Conservation (phyloP, 1,140 invertebrate species). For the Whitmania pigra region DNA sequence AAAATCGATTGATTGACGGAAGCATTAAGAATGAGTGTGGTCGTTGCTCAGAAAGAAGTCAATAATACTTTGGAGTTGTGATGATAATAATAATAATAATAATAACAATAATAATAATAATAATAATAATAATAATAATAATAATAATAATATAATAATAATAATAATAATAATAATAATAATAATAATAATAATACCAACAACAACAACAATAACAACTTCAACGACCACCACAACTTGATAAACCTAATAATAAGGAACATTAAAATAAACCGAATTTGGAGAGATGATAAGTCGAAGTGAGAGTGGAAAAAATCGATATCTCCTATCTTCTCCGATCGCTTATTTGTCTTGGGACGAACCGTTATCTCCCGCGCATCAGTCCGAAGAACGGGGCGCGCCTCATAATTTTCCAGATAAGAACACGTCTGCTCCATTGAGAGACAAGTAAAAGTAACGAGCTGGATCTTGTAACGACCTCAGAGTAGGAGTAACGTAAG, state of each 20-base stretch:
- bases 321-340: too few relatives aligned
- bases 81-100: background rate
- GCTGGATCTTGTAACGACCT: too few relatives aligned
- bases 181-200: background rate
- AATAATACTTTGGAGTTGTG: background rate
- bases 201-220: background rate
- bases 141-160: background rate
- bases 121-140: background rate
- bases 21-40: background rate
- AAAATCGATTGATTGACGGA: background rate
- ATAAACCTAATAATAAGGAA: background rate
- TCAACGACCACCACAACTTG: background rate
- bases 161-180: background rate
- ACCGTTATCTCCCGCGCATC: too few relatives aligned
- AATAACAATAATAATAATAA: background rate
- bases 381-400: too few relatives aligned
- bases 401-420: too few relatives aligned
- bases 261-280: background rate
- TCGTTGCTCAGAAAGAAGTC: background rate
- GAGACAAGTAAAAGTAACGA: too few relatives aligned
- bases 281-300: too few relatives aligned
- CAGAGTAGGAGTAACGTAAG: too few relatives aligned
- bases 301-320: too few relatives aligned
- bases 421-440: too few relatives aligned
- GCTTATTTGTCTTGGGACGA: too few relatives aligned